phyloP scores from a whole-genome alignment of 2,113 vertebrate species.

The Colistium nudipinnis region DNA sequence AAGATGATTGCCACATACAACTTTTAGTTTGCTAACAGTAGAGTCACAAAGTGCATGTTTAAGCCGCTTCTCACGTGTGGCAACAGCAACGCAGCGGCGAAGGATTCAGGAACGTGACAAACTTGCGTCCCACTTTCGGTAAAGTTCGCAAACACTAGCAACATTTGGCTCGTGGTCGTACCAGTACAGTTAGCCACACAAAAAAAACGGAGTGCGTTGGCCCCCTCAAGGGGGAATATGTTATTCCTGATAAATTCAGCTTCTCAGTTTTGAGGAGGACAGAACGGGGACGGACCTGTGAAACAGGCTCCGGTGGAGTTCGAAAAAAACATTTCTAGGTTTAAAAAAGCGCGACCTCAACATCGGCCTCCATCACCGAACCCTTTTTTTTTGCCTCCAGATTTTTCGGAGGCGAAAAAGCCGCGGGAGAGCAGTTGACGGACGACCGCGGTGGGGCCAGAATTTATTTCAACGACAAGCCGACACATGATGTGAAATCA shows the following conservation, averaged over 20 bases:
- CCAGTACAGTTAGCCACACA: not conserved
- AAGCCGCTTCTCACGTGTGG: too few relatives aligned
- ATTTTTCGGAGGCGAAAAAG: slow-evolving; percentile 21
- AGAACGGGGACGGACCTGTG: too few relatives aligned
- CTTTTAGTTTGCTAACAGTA: too few relatives aligned
- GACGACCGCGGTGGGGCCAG: slow-evolving; percentile 64
- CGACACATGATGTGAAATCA: slow-evolving; percentile 75
- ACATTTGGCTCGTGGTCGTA: not conserved
- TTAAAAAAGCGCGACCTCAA: slow-evolving; percentile 32
- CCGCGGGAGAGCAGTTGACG: slow-evolving; percentile 54
- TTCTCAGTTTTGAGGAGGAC: too few relatives aligned
- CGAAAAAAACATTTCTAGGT: slow-evolving; percentile 30
- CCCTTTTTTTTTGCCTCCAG: not conserved
- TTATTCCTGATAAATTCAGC: not conserved
- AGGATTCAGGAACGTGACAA: not conserved
- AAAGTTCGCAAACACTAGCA: slow-evolving; percentile 4
- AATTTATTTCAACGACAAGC: slow-evolving; percentile 76
- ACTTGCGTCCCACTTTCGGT: not conserved
- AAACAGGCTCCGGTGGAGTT: slow-evolving; percentile 14
- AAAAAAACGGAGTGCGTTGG: too few relatives aligned
- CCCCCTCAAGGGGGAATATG: not conserved
- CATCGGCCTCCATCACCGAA: slow-evolving; percentile 26
- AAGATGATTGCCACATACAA: too few relatives aligned
- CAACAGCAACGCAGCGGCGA: not conserved
- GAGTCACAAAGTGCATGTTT: too few relatives aligned